Conservation (phyloP, 64 coral and sea anemone species). For the Porites lutea region DNA sequence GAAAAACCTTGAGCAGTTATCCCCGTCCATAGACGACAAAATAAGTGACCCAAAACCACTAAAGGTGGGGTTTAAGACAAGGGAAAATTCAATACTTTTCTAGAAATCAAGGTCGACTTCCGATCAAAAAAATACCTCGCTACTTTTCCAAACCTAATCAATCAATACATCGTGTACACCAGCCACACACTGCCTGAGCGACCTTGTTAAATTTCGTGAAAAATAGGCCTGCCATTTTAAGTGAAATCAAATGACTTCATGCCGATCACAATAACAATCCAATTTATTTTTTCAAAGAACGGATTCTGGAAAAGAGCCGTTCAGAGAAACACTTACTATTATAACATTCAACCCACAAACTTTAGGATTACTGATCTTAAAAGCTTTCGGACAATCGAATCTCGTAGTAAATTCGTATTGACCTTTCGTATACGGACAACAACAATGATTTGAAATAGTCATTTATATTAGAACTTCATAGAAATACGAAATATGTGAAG, state of each 20-base stretch:
- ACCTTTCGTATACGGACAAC: background rate
- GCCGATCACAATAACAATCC: background rate
- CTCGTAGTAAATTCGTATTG: background rate
- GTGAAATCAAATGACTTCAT: background rate
- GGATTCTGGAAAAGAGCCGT: background rate
- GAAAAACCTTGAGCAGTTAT: background rate
- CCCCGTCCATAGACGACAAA: background rate
- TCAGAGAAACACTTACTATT: background rate
- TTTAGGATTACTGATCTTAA: background rate
- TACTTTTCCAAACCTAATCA: background rate
- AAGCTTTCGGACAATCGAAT: background rate
- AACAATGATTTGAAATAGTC: slow-evolving; percentile 2
- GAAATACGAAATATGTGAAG: background rate
- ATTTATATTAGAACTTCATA: background rate
- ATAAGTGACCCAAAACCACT: background rate
- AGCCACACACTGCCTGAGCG: no score
- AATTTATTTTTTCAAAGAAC: background rate
- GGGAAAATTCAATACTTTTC: background rate
- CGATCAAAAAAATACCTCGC: background rate
- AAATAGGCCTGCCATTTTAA: background rate
- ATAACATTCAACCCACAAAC: background rate
- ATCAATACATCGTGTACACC: background rate
- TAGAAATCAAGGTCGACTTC: background rate
- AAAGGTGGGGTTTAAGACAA: slow-evolving; percentile 21
- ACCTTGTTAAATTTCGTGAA: background rate